Evolutionary conservation across 2,797 vertebrate genomes (phyloP).

Genomic region (Babyrousa celebensis): DNA sequence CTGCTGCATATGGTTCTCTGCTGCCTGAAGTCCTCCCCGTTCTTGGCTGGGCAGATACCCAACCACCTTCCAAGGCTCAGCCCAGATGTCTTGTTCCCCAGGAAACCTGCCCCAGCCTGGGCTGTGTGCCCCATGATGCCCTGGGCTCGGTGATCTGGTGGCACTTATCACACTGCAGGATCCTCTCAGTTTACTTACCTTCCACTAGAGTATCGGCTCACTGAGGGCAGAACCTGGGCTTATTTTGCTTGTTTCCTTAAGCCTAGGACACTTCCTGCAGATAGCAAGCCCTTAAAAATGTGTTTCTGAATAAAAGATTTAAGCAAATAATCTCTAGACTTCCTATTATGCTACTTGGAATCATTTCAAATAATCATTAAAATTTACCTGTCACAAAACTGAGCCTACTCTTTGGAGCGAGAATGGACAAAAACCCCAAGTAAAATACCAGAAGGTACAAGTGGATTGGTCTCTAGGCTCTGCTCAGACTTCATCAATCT

Average conservation of each 20-base stretch:
- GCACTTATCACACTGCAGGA: neutral
- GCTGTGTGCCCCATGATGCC: neutral
- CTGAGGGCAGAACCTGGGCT: neutral
- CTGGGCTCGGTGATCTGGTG: fast-evolving
- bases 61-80: neutral
- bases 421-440: neutral
- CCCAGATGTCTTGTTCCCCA: neutral
- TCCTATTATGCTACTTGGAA: conserved; percentile 29
- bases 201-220: neutral
- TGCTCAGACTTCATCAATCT: neutral
- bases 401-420: neutral
- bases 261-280: neutral
- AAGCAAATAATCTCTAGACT: neutral
- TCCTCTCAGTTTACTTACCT: neutral
- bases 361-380: neutral
- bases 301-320: neutral
- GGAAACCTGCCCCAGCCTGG: neutral
- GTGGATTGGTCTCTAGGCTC: neutral
- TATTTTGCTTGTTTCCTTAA: neutral
- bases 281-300: neutral
- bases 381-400: neutral
- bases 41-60: neutral
- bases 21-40: neutral
- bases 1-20: neutral
- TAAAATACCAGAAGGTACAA: neutral